phyloP scores from a whole-genome alignment of 2,888 invertebrate species.

The Drosophila mayaguana region DNA sequence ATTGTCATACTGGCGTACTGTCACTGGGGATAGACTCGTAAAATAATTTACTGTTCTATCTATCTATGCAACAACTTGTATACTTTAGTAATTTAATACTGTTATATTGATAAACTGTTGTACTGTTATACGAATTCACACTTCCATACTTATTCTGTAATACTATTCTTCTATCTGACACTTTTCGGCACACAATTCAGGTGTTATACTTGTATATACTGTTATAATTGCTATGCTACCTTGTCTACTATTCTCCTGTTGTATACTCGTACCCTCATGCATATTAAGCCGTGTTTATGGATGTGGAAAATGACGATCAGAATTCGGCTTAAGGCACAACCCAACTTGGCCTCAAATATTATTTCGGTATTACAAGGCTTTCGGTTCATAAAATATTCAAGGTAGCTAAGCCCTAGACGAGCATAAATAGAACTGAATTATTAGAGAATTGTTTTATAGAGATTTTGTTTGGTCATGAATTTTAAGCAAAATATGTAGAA shows the following conservation, averaged over 20 bases:
- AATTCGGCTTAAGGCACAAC: not conserved
- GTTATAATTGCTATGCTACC: not conserved
- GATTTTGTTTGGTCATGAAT: constrained; percentile 33
- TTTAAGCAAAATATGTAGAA: constrained; percentile 28
- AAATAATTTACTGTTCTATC: no score
- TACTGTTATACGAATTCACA: not conserved
- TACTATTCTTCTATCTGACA: not conserved
- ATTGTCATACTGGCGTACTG: not conserved
- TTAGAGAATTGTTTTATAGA: constrained; percentile 19
- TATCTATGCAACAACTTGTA: no score
- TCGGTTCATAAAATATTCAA: not conserved
- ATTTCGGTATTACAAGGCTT: not conserved
- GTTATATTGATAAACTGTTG: not conserved
- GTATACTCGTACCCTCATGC: not conserved
- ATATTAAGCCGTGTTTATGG: not conserved
- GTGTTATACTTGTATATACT: not conserved
- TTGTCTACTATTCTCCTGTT: not conserved
- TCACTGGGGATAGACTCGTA: no score
- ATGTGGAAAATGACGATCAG: not conserved
- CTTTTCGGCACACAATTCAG: not conserved
- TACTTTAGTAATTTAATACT: no score
- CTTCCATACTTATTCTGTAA: not conserved
- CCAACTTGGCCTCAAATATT: not conserved
- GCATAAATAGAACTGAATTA: constrained; percentile 16
- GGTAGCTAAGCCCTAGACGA: not conserved